Evolutionary conservation across 2,797 vertebrate genomes (phyloP).

Genomic region (Clarias platycephalus): DNA sequence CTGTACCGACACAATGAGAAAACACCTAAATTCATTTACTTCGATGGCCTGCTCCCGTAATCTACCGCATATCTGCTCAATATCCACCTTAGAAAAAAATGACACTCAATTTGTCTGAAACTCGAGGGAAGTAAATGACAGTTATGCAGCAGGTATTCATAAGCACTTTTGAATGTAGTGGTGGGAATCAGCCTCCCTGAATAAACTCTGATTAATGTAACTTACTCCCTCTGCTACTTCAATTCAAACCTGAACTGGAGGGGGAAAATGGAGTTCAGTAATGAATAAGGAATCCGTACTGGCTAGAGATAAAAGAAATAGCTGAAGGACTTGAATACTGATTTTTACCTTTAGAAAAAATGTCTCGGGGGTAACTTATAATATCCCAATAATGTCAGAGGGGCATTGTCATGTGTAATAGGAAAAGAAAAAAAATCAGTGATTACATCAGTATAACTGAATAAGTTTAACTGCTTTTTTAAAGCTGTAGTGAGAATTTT

Average conservation of each 20-base stretch:
- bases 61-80: conserved; percentile 28
- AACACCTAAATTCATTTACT: conserved; percentile 16
- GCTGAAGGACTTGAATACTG: conserved; percentile 9
- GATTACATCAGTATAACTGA: background rate
- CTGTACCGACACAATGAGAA: background rate
- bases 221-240: conserved; percentile 30
- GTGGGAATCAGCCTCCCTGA: conserved; percentile 43
- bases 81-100: conserved; percentile 11
- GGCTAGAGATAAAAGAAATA: conserved; percentile 30
- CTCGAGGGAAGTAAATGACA: conserved; percentile 36
- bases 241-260: conserved; percentile 38
- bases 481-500: background rate
- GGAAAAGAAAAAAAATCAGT: background rate
- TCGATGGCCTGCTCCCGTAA: conserved; percentile 12
- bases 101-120: conserved; percentile 44
- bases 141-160: conserved; percentile 34
- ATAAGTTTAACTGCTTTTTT: conserved; percentile 1
- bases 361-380: conserved; percentile 3
- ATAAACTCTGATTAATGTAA: conserved; percentile 44
- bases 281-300: conserved; percentile 31
- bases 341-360: background rate
- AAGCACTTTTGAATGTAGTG: conserved; percentile 33
- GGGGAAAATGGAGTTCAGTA: conserved; percentile 17
- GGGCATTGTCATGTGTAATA: background rate
- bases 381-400: background rate